phyloP scores from a whole-genome alignment of 2,113 vertebrate species.

The Ictalurus furcatus region DNA sequence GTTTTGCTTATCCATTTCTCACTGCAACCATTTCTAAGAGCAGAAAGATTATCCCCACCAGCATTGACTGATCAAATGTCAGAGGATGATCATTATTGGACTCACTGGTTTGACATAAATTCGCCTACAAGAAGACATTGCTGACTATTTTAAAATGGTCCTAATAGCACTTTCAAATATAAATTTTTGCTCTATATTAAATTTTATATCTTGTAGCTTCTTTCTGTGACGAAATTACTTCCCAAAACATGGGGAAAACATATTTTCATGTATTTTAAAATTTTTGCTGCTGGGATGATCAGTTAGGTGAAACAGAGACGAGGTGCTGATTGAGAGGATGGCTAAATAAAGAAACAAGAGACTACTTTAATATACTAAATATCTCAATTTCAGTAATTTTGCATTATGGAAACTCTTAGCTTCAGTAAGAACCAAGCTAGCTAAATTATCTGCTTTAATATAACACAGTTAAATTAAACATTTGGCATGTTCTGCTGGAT shows the following conservation, averaged over 20 bases:
- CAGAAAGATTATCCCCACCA: background rate
- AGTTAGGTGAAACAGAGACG: background rate
- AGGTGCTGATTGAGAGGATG: background rate
- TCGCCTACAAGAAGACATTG: background rate
- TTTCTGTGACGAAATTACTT: background rate
- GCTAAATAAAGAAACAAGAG: background rate
- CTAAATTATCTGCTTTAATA: background rate
- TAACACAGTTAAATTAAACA: background rate
- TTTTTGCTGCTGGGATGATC: background rate
- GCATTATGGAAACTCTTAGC: background rate
- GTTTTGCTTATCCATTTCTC: conserved; percentile 10
- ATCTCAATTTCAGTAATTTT: background rate
- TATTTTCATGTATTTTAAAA: background rate
- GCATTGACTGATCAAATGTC: background rate
- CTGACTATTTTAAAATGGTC: background rate
- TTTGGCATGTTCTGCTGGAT: background rate
- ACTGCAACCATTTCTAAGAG: background rate
- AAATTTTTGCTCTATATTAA: background rate
- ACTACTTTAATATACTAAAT: background rate
- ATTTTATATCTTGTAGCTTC: background rate
- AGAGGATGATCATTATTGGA: background rate
- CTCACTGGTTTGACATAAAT: background rate
- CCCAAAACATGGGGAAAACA: background rate
- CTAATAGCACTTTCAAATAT: background rate
- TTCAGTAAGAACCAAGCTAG: background rate